Conservation (phyloP, 2,888 invertebrate genomes). For the Drosophila ustulata region DNA sequence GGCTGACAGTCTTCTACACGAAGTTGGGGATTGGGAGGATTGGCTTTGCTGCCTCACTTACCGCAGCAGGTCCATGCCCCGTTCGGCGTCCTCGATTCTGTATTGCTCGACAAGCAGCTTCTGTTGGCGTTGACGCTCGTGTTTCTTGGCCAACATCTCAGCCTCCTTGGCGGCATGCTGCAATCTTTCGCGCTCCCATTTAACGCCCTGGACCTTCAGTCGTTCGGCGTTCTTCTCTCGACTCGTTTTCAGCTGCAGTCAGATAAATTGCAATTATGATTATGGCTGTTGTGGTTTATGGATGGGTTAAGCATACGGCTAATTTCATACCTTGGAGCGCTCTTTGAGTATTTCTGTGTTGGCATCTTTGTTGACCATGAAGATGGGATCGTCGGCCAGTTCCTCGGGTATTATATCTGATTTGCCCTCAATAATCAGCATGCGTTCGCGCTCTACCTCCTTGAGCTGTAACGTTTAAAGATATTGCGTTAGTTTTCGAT, state of each 20-base stretch:
- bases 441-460: conserved; percentile 88
- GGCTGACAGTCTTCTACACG: background rate
- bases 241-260: conserved; percentile 83
- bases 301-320: conserved; percentile 4
- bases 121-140: conserved; percentile 73
- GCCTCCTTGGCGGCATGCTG: conserved; percentile 82
- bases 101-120: conserved; percentile 80
- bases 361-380: conserved; percentile 86
- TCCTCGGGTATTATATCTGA: conserved; percentile 87
- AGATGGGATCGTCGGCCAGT: conserved; percentile 88
- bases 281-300: background rate
- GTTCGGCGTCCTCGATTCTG: conserved; percentile 78
- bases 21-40: background rate
- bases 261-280: background rate
- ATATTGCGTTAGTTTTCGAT: background rate
- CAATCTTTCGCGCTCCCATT: conserved; percentile 84
- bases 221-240: conserved; percentile 84
- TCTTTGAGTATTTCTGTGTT: conserved; percentile 85
- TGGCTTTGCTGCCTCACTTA: conserved; percentile 48
- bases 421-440: conserved; percentile 87
- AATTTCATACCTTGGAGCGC: conserved; percentile 85
- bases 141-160: conserved; percentile 70
- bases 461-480: conserved; percentile 81
- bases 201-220: conserved; percentile 83
- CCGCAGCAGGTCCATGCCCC: conserved; percentile 84